phyloP scores from a whole-genome alignment of 2,113 vertebrate species.

The Cochlearius cochlearius region DNA sequence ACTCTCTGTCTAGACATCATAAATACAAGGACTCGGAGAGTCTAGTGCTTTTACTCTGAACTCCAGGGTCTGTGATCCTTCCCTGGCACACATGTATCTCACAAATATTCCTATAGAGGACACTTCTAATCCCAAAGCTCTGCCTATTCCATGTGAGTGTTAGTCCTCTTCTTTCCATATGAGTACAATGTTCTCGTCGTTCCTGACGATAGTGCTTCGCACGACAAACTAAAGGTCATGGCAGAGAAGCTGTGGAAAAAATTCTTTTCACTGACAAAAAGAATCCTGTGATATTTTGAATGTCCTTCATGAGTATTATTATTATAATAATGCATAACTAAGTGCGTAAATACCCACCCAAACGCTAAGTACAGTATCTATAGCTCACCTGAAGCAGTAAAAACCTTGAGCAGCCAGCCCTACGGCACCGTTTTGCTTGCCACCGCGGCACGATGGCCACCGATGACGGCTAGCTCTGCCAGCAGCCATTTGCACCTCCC shows the following conservation, averaged over 20 bases:
- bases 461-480: neutral
- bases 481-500: neutral
- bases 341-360: neutral
- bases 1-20: neutral
- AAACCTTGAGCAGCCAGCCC: neutral
- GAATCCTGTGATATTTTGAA: neutral
- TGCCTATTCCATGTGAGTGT: neutral
- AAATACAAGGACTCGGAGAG: neutral
- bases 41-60: neutral
- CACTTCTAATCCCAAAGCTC: neutral
- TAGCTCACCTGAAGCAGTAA: neutral
- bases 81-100: neutral
- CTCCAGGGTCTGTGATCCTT: neutral
- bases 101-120: neutral
- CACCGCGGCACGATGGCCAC: fast-evolving
- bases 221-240: neutral
- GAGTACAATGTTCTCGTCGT: fast-evolving
- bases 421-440: neutral
- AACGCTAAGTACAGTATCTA: neutral
- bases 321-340: neutral
- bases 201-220: neutral
- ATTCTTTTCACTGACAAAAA: neutral
- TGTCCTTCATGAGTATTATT: neutral
- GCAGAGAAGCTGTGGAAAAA: neutral
- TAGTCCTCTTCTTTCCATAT: neutral